Evolutionary conservation across 2,888 invertebrate species (phyloP).

Genomic region (Plebejus anna): DNA sequence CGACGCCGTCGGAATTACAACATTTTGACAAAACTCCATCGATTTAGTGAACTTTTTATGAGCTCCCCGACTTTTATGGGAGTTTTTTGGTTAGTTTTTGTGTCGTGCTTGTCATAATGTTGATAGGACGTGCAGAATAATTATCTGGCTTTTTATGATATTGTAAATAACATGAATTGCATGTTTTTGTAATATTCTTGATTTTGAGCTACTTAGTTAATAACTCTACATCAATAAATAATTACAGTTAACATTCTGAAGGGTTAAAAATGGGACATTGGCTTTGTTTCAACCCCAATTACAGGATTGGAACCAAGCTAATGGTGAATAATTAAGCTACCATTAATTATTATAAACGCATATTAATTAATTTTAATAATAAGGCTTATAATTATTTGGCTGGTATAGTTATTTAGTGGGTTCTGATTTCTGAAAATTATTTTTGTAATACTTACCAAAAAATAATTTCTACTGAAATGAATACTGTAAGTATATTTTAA

Average conservation of each 20-base stretch:
- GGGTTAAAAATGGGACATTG: too few relatives aligned
- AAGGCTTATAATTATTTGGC: too few relatives aligned
- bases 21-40: slow-evolving; percentile 11
- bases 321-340: background rate
- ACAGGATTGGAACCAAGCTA: background rate
- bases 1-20: background rate
- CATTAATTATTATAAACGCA: background rate
- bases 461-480: too few relatives aligned
- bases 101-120: background rate
- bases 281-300: background rate
- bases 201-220: too few relatives aligned
- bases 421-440: too few relatives aligned
- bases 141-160: background rate
- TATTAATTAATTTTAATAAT: background rate
- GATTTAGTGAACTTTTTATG: slow-evolving; percentile 6
- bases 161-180: too few relatives aligned
- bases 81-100: background rate
- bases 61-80: background rate
- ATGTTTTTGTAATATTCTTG: too few relatives aligned
- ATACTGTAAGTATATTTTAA: too few relatives aligned
- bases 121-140: background rate
- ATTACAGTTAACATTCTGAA: too few relatives aligned
- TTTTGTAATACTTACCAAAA: too few relatives aligned
- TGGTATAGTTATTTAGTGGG: too few relatives aligned
- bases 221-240: too few relatives aligned